phyloP scores from a whole-genome alignment of 2,113 vertebrate genomes.

The Saguinus midas region DNA sequence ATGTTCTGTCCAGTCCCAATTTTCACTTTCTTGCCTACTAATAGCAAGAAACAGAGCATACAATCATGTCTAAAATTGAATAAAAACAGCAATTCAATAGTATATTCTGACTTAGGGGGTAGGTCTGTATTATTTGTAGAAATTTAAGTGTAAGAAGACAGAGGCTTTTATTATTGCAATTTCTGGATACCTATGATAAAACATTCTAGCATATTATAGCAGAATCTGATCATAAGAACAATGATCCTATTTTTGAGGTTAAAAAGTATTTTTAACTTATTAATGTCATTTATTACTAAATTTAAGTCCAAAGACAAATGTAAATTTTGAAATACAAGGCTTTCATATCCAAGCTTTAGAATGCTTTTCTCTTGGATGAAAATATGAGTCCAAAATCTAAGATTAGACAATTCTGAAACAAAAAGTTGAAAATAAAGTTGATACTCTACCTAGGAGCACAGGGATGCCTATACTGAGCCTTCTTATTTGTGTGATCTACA shows the following conservation, averaged over 20 bases:
- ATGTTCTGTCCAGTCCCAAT: not conserved
- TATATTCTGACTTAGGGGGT: not conserved
- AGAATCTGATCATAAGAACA: conserved; percentile 25
- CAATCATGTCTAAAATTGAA: not conserved
- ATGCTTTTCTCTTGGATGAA: conserved; percentile 11
- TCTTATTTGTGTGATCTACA: conserved; percentile 97
- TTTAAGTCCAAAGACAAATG: not conserved
- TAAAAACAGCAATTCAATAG: conserved; percentile 47
- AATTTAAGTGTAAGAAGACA: conserved; percentile 43
- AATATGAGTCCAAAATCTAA: conserved; percentile 36
- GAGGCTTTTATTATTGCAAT: conserved; percentile 4
- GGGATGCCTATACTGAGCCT: conserved; percentile 96
- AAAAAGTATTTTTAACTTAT: not conserved
- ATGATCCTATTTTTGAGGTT: not conserved
- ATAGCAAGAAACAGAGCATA: conserved; percentile 7
- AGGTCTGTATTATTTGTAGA: not conserved
- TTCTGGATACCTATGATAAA: conserved; percentile 32
- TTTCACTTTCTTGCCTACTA: conserved; percentile 36
- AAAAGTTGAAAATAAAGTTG: not conserved
- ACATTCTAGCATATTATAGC: conserved; percentile 8
- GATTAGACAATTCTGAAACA: not conserved
- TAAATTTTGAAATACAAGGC: conserved; percentile 46
- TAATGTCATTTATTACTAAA: conserved; percentile 47
- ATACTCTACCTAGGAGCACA: conserved; percentile 93
- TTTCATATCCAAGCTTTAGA: conserved; percentile 49